These are phyloP conservation scores for Notothenia rossii DNA, from an alignment of 2,113 vertebrate genomes.

Conservation along the genomic window DNA sequence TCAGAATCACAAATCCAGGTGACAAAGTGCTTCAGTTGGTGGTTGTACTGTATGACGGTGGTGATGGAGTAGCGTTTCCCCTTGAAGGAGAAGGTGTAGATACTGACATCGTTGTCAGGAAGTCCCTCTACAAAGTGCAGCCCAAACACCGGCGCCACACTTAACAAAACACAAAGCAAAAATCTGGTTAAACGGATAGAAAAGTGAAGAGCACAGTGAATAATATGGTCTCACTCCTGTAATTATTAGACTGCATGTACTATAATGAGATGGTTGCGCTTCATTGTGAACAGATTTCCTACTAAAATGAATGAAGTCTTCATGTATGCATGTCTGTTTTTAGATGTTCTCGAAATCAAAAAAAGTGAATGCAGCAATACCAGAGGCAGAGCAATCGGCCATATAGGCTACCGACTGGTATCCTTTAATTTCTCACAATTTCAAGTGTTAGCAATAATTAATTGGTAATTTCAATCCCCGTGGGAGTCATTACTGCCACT, in stretches of 20 bases:
- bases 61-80: constrained; percentile 83
- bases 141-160: constrained; percentile 87
- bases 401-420: too few species aligned
- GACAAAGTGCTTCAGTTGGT: constrained; percentile 88
- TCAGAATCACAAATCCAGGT: constrained; percentile 88
- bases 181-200: background rate
- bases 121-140: constrained; percentile 94
- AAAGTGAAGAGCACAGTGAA: background rate
- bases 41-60: constrained; percentile 87
- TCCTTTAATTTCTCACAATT: background rate
- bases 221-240: background rate
- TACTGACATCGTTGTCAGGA: constrained; percentile 82
- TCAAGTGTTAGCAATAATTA: background rate
- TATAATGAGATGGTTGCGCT: background rate
- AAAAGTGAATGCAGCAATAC: background rate
- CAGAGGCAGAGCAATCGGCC: background rate
- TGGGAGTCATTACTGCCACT: background rate
- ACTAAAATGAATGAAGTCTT: too few species aligned
- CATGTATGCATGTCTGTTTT: too few species aligned
- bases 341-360: background rate
- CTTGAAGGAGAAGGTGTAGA: constrained; percentile 87
- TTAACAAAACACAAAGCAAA: constrained; percentile 66
- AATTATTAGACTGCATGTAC: background rate
- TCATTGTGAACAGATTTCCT: background rate
- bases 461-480: background rate